Evolutionary conservation across 2,888 invertebrate genomes (phyloP), one percentile per base, ranked within the genome.

Genomic region (Drosophila vallismaia): DNA sequence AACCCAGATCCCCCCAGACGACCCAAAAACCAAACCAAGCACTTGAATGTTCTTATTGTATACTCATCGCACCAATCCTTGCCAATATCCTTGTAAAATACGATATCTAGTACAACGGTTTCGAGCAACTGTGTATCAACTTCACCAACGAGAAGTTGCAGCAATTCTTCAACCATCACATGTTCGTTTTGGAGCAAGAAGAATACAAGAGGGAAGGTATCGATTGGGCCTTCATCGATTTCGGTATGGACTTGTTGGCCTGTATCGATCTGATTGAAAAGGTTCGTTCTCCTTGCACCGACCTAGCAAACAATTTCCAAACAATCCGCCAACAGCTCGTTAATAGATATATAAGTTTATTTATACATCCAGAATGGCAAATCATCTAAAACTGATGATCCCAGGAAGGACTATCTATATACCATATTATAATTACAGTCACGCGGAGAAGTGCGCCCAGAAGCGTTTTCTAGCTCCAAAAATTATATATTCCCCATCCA

Each of bases 81-180:
- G 26, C 28, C 64, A 64, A 63, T 19, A 19, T 63, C 58, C 59
- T 45, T 52, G 38, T 36, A 31, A 44, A 40, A 44, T 19, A 45
- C 8, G 59, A 64, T 40, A 63, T 58, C 55, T 93, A 98, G 98
- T 97, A 93, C 94, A 99, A 99, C 94, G 98, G 98, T 92, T 99
- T 99, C 94, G 99, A 99, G 93, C 98, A 99, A 95, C 95, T 99
- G 93, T 99, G 99, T 94, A 99, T 99, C 95, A 99, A 99, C 95
- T 99, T 98, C 94, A 98, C 98, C 92, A 99, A 99, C 93, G 98
- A 99, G 93, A 98, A 98, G 94, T 95, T 99, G 88, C 99, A 99
- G 94, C 99, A 99, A 94, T 99, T 99, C 94, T 99, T 99, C 95
- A 99, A 99, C 94, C 99, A 99, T 93, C 97, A 99, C 95, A 99